phyloP scores from a whole-genome alignment of 2,797 vertebrate species.

The Crypturellus tataupa region DNA sequence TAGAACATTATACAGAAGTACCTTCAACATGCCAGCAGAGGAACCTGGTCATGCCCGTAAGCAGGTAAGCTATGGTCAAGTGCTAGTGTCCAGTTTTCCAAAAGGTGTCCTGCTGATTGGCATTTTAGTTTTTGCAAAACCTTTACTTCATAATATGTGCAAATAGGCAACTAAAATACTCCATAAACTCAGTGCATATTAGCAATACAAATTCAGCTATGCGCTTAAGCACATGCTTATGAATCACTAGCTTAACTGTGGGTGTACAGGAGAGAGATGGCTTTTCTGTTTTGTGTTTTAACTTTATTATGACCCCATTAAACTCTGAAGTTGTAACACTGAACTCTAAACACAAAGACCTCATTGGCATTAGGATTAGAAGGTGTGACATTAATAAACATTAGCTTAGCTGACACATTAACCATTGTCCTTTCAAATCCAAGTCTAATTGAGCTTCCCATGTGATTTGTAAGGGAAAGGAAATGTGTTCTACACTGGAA shows the following conservation, averaged over 20 bases:
- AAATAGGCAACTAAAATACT: neutral
- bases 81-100: neutral
- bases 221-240: neutral
- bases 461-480: neutral
- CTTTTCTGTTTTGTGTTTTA: neutral
- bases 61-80: constrained; percentile 78
- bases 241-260: neutral
- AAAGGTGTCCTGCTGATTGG: neutral
- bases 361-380: neutral
- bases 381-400: neutral
- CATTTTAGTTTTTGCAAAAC: neutral
- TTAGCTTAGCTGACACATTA: neutral
- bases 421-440: neutral
- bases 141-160: neutral
- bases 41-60: constrained; percentile 81
- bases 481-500: neutral
- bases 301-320: neutral
- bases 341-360: neutral
- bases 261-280: neutral
- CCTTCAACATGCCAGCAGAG: constrained; percentile 84
- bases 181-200: neutral
- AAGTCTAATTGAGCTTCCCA: neutral
- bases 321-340: neutral
- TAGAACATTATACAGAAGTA: constrained; percentile 83
- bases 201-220: neutral